These are phyloP conservation scores for Sandelia bainsii DNA, from an alignment of 2,797 vertebrate species.

Conservation along the genomic window DNA sequence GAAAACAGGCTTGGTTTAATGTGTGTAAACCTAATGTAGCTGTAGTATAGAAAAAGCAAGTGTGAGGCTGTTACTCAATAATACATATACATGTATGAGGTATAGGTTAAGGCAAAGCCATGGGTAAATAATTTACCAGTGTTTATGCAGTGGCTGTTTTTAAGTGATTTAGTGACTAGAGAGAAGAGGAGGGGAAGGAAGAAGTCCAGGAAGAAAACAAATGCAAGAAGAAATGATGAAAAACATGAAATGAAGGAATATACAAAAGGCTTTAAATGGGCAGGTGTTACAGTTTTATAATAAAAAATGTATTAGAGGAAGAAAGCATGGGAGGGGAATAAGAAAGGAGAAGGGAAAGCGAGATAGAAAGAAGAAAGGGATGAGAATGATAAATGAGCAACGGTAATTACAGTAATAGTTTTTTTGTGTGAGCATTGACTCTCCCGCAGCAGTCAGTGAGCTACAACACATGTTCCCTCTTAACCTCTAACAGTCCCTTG, in stretches of 20 bases:
- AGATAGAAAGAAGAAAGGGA: background rate
- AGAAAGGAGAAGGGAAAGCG: background rate
- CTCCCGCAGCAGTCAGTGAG: slow-evolving; percentile 11
- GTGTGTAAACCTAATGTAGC: slow-evolving; percentile 23
- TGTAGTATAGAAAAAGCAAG: slow-evolving; percentile 19
- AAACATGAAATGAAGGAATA: background rate
- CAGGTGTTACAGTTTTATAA: background rate
- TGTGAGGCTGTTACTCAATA: slow-evolving; percentile 37
- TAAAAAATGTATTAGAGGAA: too few species aligned
- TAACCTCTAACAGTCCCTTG: slow-evolving; percentile 54
- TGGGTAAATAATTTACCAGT: slow-evolving; percentile 51
- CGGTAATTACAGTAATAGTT: slow-evolving; percentile 31
- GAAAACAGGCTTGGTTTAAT: background rate
- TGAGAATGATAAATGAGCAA: slow-evolving; percentile 6
- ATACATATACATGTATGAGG: slow-evolving; percentile 30
- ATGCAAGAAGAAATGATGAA: background rate
- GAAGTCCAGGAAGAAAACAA: background rate
- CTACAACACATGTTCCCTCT: slow-evolving; percentile 53
- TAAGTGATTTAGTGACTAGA: slow-evolving; percentile 20
- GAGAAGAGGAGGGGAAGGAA: background rate
- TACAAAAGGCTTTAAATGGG: background rate
- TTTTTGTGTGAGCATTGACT: slow-evolving; percentile 18
- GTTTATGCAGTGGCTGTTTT: slow-evolving; percentile 28
- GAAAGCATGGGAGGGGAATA: too few species aligned
- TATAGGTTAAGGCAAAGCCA: slow-evolving; percentile 48